These are phyloP conservation scores for Amphibalanus amphitrite DNA, from an alignment of 1,140 invertebrate species.

Conservation along the genomic window DNA sequence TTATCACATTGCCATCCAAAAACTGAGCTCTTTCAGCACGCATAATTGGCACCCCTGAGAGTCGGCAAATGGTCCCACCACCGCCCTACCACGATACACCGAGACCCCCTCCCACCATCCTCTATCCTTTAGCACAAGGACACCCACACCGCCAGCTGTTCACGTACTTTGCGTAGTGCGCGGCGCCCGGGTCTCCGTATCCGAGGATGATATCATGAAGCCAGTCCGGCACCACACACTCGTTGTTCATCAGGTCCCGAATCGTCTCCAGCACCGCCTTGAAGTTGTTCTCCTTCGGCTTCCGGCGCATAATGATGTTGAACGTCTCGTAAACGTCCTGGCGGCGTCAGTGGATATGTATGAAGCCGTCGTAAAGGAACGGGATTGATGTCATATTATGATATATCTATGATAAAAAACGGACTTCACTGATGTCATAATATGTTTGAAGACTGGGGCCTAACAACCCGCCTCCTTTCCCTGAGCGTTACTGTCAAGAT, in stretches of 20 bases:
- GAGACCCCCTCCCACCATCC: too few species aligned
- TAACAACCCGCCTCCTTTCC: conserved; percentile 30
- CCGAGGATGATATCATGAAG: conserved; percentile 93
- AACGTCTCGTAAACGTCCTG: conserved; percentile 92
- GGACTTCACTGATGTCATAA: not conserved
- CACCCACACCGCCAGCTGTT: too few species aligned
- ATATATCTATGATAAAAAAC: not conserved
- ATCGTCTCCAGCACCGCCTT: conserved; percentile 98
- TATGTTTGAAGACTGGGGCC: conserved; percentile 12
- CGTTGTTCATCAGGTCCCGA: conserved; percentile 94
- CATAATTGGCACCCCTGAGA: too few species aligned
- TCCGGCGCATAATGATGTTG: conserved; percentile 89
- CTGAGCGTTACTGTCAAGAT: conserved; percentile 53
- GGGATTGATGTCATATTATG: not conserved
- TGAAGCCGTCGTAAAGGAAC: conserved; percentile 4
- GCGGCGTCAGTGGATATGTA: conserved; percentile 11
- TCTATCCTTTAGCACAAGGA: too few species aligned
- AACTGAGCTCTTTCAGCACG: too few species aligned
- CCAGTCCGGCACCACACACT: conserved; percentile 98
- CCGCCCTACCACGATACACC: too few species aligned
- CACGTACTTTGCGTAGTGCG: conserved; percentile 70
- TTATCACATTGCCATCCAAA: too few species aligned
- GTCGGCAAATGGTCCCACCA: too few species aligned
- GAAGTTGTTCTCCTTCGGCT: conserved; percentile 99
- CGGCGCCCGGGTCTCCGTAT: conserved; percentile 89